A percentile compares a stretch with the other conserved stretches of the same genome.
phyloP scores from a whole-genome alignment of 1,140 invertebrate species.

The Xylocopa sonorina region DNA sequence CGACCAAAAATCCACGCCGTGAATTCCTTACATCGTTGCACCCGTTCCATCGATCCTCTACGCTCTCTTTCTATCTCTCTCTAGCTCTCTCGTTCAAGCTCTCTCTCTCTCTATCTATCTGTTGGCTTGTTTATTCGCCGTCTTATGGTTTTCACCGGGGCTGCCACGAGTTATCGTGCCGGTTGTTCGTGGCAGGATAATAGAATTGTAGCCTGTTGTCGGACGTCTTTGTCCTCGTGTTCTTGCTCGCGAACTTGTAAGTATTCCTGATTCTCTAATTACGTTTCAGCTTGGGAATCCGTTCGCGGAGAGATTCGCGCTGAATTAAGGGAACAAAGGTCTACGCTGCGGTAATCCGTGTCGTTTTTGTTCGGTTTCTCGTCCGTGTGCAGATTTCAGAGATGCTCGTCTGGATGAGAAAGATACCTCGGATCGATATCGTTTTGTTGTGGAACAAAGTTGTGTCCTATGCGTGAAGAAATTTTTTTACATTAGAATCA shows the following conservation, averaged over 20 bases:
- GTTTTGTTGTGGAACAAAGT: too few relatives aligned
- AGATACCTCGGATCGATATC: too few relatives aligned
- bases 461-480: too few relatives aligned
- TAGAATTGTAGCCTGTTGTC: background rate
- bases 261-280: background rate
- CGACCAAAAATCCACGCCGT: slow-evolving; percentile 48
- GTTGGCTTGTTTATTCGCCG: slow-evolving; percentile 3
- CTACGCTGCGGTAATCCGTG: background rate
- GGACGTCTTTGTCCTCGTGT: background rate
- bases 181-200: background rate
- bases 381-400: too few relatives aligned
- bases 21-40: slow-evolving; percentile 37
- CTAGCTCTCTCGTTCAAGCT: too few relatives aligned
- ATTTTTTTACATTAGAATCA: too few relatives aligned
- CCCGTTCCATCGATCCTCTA: background rate
- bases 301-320: background rate
- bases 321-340: background rate
- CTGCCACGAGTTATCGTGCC: background rate
- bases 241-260: background rate
- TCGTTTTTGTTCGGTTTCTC: too few relatives aligned
- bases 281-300: background rate
- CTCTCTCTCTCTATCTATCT: background rate
- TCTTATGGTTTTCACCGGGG: slow-evolving; percentile 25
- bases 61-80: background rate
- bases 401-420: too few relatives aligned